A percentile compares a stretch with the other conserved stretches of the same genome.
phyloP scores from a whole-genome alignment of 2,888 invertebrate genomes.

The Labia minor region DNA sequence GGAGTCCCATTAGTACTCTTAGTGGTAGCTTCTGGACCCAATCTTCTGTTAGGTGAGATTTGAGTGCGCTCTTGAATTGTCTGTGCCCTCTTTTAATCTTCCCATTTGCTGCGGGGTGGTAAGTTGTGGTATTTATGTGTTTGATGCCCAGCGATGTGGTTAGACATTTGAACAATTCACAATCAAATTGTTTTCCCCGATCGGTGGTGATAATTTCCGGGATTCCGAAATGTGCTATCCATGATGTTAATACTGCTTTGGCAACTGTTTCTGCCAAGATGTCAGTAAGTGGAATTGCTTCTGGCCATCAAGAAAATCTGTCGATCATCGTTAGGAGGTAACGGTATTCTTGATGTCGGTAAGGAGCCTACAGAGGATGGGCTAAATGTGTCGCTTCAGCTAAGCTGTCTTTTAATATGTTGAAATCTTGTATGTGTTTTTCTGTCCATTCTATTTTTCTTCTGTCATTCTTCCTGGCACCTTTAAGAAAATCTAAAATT shows the following conservation, averaged over 20 bases:
- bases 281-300: too few relatives aligned
- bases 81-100: constrained; percentile 36
- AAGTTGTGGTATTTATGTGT: constrained; percentile 20
- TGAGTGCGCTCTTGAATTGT: constrained; percentile 34
- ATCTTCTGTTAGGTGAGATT: constrained; percentile 22
- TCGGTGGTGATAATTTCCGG: constrained; percentile 24
- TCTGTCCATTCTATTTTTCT: not conserved
- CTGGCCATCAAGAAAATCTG: too few relatives aligned
- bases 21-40: constrained; percentile 31
- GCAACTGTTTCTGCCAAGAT: not conserved
- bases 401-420: constrained; percentile 4
- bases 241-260: not conserved
- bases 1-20: constrained; percentile 32
- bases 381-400: constrained; percentile 28
- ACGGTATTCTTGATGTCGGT: constrained; percentile 31
- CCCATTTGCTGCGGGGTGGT: too few relatives aligned
- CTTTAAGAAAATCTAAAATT: not conserved
- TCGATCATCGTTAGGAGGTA: too few relatives aligned
- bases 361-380: constrained; percentile 30
- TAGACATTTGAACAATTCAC: constrained; percentile 19
- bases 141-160: constrained; percentile 27
- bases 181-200: not conserved
- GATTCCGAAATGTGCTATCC: constrained; percentile 32
- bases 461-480: not conserved
- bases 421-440: not conserved